Evolutionary conservation across 2,888 invertebrate genomes (phyloP).

Genomic region (Strigamia crassipes): DNA sequence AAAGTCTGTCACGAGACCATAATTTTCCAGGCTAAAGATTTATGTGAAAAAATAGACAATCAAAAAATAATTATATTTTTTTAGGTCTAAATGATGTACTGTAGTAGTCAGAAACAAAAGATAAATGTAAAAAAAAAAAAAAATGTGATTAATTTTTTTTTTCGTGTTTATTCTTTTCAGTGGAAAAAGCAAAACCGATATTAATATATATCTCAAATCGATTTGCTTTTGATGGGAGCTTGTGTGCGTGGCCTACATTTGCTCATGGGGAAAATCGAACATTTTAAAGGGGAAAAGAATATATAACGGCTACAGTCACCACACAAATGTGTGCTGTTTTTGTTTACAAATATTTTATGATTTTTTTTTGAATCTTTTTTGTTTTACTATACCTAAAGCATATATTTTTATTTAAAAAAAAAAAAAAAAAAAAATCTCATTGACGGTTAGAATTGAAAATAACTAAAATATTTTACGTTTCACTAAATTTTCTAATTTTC

Average conservation of each 20-base stretch:
- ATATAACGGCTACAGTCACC: neutral
- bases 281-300: slow-evolving; percentile 25
- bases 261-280: slow-evolving; percentile 18
- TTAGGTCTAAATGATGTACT: neutral
- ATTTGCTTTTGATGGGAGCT: slow-evolving; percentile 30
- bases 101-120: neutral
- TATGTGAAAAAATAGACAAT: neutral
- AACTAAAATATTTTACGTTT: no score
- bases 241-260: slow-evolving; percentile 27
- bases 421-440: neutral
- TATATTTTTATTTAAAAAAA: neutral
- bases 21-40: neutral
- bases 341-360: neutral
- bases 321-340: neutral
- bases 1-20: neutral
- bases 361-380: neutral
- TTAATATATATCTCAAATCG: slow-evolving; percentile 23
- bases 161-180: neutral
- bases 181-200: slow-evolving; percentile 23
- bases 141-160: slow-evolving; percentile 15
- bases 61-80: neutral
- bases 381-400: neutral
- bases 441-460: neutral
- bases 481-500: neutral
- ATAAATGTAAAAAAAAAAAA: slow-evolving; percentile 6